Base-by-base conservation (phyloP, 2,113 vertebrate species). In the Jaculus jaculus region DNA sequence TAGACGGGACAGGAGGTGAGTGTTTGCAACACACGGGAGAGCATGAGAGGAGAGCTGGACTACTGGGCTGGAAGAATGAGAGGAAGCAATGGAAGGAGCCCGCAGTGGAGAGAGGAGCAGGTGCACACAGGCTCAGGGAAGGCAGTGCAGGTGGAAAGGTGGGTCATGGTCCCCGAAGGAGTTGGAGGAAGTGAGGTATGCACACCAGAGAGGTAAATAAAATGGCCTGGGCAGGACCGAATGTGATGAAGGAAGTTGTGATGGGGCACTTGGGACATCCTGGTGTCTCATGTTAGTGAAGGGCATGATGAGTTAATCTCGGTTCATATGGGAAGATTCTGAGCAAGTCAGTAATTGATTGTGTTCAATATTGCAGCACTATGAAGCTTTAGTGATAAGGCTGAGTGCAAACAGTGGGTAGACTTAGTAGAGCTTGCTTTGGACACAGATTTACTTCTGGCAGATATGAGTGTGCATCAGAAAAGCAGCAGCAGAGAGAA, bases 81-180 rank as follows among this genome's bases (percentile, higher is more conserved):
- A 6, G 17, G 16, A 28, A 28, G 51, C 47, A 78, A 65, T 32
- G 0, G 0, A 13, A 5, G 39, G 66, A 0, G 28, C 10, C 30
- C 5, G 7, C 17, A 13, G 28, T 3, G 7, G n/a, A 9, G 34
- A 74, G 21, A 15, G 37, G 24, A 37, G 37, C 39, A 9, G 21
- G 5, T 47, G 12, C 4, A 10, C 21, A 37, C 37, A 82, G 39
- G 20, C 11, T 21, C 23, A 1, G 77, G 17, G 21, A 63, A 18
- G 7, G n/a, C 4, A 0, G 12, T 28, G 11, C 2, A 21, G 2
- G 0, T 37, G 18, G 23, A 34, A n/a, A 61, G 34, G n/a, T 6
- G 6, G 28, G 2, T 3, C 7, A 28, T 0, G 54, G 32, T 73
- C 11, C 5, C 21, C 4, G 0, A 13, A 32, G 58, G 28, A 90